These are phyloP conservation scores for Oryzias dopingdopingensis DNA, from an alignment of 2,797 vertebrate genomes.

Conservation along the genomic window DNA sequence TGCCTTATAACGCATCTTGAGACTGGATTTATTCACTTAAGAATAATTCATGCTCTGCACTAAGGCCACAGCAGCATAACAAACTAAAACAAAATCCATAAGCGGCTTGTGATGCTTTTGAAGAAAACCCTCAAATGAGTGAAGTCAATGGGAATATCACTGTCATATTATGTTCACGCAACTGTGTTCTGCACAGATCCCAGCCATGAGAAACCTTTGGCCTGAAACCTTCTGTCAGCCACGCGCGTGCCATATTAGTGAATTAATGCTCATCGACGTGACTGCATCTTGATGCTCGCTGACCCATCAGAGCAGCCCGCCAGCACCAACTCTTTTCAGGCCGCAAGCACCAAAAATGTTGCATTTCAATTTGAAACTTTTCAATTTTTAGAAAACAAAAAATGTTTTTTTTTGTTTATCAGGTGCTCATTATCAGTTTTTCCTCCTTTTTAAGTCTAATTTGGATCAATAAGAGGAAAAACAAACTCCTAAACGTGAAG, in stretches of 20 bases:
- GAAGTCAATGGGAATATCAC: not conserved
- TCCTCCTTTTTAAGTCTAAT: too few species aligned
- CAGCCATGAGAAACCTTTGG: slow-evolving; percentile 50
- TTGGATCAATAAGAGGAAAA: too few species aligned
- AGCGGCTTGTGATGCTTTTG: not conserved
- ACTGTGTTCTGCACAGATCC: slow-evolving; percentile 27
- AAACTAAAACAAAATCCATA: too few species aligned
- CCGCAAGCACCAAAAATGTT: not conserved
- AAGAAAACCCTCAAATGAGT: not conserved
- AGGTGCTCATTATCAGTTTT: too few species aligned
- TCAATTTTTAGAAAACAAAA: too few species aligned
- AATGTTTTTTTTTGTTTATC: too few species aligned
- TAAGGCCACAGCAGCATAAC: too few species aligned
- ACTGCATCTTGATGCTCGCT: slow-evolving; percentile 59
- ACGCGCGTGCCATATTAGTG: slow-evolving; percentile 56
- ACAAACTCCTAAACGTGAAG: too few species aligned
- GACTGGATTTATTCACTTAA: too few species aligned
- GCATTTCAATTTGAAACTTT: too few species aligned
- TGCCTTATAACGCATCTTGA: too few species aligned
- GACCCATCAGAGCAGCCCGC: slow-evolving; percentile 65
- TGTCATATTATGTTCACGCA: slow-evolving; percentile 32
- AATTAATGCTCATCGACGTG: slow-evolving; percentile 62
- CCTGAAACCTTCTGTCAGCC: slow-evolving; percentile 63
- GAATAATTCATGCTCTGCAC: too few species aligned
- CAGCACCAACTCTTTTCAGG: slow-evolving; percentile 35